Base-by-base conservation (phyloP, 1,140 invertebrate genomes). In the Portunus trituberculatus region DNA sequence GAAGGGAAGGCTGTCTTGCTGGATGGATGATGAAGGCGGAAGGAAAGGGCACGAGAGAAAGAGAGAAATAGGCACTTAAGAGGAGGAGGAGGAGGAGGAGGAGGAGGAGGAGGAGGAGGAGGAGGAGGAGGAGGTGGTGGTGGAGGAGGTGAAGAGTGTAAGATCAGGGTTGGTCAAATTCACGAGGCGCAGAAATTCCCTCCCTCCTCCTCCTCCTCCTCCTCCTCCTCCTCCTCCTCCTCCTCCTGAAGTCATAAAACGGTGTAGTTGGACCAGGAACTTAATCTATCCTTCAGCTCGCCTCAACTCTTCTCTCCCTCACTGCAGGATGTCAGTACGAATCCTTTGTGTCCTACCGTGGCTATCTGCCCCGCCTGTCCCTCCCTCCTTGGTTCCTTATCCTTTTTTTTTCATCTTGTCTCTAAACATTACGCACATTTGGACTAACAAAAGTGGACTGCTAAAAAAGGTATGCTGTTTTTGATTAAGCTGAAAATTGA, bases 131-230 rank as follows among this genome's bases (percentile, higher is more conserved):
- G 39, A 39, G 39, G 39, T 39, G 39, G 39, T 2, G 39, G 39
- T 2, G 52, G 52, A 59, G 52, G 52, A 59, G 52, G 52, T 4
- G 52, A 59, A 10, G 52, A 59, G 52, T 12, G 20, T 12, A 20
- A 59, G 67, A 76, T 76, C 67, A 76, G 67, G 67, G 67, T 76
- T 25, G 67, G 67, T 76, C 7, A 76, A 1, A 59, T 59, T 76
- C 25, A 76, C 67, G 67, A 7, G 67, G 67, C n/a, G 0, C 67
- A 76, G 67, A 39, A 39, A 39, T 20, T 59, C 52, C 52, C 8
- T 10, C 67, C 67, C 67, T 76, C 67, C 67, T 76, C 67, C n/a
- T 76, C 67, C 67, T 76, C 67, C 67, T 76, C 67, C 67, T n/a
- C 67, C 67, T 76, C 67, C 67, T 76, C 67, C 67, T 76, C n/a